These are phyloP conservation scores for Lutraria lutraria DNA, from an alignment of 2,888 invertebrate genomes.

Conservation along the genomic window DNA sequence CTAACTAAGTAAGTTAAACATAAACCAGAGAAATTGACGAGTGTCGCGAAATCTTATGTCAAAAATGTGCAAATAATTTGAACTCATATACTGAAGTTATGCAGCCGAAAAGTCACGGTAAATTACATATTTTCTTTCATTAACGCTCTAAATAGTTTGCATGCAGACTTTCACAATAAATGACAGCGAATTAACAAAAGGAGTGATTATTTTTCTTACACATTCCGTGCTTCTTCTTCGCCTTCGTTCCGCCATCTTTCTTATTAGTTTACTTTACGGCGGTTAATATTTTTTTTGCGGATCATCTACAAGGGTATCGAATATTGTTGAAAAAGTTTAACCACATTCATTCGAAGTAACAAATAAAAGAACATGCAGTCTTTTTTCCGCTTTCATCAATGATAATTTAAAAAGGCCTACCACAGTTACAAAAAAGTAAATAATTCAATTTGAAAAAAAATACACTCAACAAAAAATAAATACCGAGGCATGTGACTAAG, in stretches of 20 bases:
- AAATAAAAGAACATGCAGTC: too few relatives aligned
- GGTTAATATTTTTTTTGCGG: background rate
- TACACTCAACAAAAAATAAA: too few relatives aligned
- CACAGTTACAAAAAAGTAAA: too few relatives aligned
- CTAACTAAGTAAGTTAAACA: too few relatives aligned
- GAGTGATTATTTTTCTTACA: constrained; percentile 35
- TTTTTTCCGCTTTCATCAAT: too few relatives aligned
- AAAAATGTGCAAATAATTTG: constrained; percentile 18
- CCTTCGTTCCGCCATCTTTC: constrained; percentile 68
- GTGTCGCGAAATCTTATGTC: constrained; percentile 41
- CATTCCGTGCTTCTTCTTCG: constrained; percentile 62
- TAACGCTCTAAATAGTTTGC: background rate
- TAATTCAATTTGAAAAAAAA: too few relatives aligned
- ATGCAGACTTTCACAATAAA: background rate
- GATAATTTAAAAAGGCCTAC: too few relatives aligned
- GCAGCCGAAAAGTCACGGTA: background rate
- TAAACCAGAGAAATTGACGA: background rate
- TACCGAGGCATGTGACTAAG: too few relatives aligned
- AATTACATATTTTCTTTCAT: background rate
- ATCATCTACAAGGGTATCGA: background rate
- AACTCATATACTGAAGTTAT: background rate
- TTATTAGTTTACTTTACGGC: constrained; percentile 3
- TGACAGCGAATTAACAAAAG: background rate
- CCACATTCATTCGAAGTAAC: too few relatives aligned
- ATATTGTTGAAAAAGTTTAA: too few relatives aligned